A percentile compares a stretch with the other conserved stretches of the same genome.
Conservation (phyloP, 2,888 invertebrate genomes). For the Cordilura impudica region DNA sequence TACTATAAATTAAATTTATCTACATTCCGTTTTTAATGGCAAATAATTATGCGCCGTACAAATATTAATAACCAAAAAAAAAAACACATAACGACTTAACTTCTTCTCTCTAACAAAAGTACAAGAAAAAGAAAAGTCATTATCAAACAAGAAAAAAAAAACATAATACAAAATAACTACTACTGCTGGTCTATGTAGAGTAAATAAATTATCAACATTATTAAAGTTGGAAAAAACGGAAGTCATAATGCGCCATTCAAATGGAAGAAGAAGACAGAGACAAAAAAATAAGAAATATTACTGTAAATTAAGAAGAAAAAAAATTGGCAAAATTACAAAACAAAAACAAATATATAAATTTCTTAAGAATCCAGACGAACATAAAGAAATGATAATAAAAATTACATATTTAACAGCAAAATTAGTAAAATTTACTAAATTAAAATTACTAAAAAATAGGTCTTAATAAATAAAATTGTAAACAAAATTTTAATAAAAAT, state of each 20-base stretch:
- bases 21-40: neutral
- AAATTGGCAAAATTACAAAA: conserved; percentile 60
- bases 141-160: too few relatives aligned
- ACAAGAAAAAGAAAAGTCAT: conserved; percentile 58
- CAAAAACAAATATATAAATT: neutral
- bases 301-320: conserved; percentile 30
- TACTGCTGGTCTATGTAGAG: conserved; percentile 24
- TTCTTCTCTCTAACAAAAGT: conserved; percentile 11
- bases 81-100: conserved; percentile 40
- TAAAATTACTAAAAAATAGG: too few relatives aligned
- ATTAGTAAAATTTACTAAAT: too few relatives aligned
- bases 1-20: conserved; percentile 28
- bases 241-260: conserved; percentile 64
- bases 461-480: too few relatives aligned
- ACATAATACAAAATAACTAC: conserved; percentile 27
- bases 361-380: neutral
- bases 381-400: too few relatives aligned
- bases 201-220: conserved; percentile 59
- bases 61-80: neutral
- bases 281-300: conserved; percentile 50
- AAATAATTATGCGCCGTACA: conserved; percentile 24
- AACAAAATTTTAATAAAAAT: too few relatives aligned
- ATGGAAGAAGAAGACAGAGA: conserved; percentile 16
- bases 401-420: too few relatives aligned
- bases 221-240: conserved; percentile 58